These are phyloP conservation scores for Telenomus remus DNA, from an alignment of 1,140 invertebrate species.

Conservation along the genomic window DNA sequence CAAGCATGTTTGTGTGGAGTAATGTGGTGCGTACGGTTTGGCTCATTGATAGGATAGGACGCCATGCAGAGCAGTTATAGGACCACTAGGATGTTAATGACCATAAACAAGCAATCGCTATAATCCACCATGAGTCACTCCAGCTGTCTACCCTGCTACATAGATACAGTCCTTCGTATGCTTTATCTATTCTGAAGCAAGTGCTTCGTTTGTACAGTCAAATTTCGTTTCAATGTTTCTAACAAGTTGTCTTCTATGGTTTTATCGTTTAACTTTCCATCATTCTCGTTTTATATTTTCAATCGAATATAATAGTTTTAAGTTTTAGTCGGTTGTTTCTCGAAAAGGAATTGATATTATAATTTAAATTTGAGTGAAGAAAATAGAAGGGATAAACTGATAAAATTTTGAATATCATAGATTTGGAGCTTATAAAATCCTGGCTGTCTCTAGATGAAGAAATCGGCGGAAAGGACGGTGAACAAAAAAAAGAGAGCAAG, in stretches of 20 bases:
- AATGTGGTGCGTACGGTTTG: slow-evolving; percentile 36
- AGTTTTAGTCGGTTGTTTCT: no score
- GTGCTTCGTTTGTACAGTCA: slow-evolving; percentile 19
- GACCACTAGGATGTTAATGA: slow-evolving; percentile 74
- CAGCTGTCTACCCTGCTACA: slow-evolving; percentile 66
- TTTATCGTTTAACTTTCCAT: no score
- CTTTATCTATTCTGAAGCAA: slow-evolving; percentile 39
- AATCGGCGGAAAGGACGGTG: slow-evolving; percentile 24
- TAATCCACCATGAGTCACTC: slow-evolving; percentile 74
- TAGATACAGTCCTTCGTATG: slow-evolving; percentile 70
- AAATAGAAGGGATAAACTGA: no score
- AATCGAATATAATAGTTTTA: no score
- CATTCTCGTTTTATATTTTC: no score
- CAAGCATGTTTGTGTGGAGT: slow-evolving; percentile 28
- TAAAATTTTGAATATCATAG: slow-evolving; percentile 63
- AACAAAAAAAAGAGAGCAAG: slow-evolving; percentile 21
- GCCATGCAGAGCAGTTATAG: slow-evolving; percentile 69
- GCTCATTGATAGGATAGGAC: slow-evolving; percentile 63
- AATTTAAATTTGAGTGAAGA: no score
- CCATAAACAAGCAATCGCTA: slow-evolving; percentile 74
- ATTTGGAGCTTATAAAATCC: slow-evolving; percentile 60
- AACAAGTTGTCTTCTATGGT: background rate
- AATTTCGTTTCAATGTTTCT: background rate
- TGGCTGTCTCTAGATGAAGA: slow-evolving; percentile 46
- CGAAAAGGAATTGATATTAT: no score